A percentile compares a stretch with the other conserved stretches of the same genome.
These are phyloP conservation scores for Crypturellus tataupa DNA, from an alignment of 2,797 vertebrate genomes.

Conservation along the genomic window DNA sequence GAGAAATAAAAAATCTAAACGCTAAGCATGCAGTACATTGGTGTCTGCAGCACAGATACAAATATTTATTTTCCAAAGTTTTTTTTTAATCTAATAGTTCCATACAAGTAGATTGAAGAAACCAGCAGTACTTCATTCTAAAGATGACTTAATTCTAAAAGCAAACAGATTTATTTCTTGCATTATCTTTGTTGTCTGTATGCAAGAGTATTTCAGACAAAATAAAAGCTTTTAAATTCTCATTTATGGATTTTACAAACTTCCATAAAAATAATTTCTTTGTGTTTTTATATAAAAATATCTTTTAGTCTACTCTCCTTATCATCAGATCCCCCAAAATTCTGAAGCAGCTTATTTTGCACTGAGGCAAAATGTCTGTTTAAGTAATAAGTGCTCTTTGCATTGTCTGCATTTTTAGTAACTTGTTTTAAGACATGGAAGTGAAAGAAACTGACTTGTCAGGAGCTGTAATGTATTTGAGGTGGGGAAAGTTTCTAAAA, in stretches of 20 bases:
- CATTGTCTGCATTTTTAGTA: background rate
- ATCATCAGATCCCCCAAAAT: background rate
- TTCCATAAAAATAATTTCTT: background rate
- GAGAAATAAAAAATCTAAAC: background rate
- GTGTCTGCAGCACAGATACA: background rate
- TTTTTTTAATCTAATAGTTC: background rate
- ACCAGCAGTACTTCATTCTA: background rate
- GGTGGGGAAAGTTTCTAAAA: background rate
- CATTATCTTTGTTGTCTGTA: background rate
- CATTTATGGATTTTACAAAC: background rate
- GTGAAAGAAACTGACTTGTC: background rate
- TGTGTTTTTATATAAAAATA: background rate
- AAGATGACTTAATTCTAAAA: background rate
- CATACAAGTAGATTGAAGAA: background rate
- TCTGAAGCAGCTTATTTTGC: background rate
- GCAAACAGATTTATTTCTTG: background rate
- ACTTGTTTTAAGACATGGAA: slow-evolving; percentile 8
- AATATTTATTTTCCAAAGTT: background rate
- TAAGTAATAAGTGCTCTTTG: background rate
- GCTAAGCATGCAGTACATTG: background rate
- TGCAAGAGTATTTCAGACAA: background rate
- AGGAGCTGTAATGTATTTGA: background rate
- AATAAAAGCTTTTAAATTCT: background rate
- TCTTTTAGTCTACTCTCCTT: background rate
- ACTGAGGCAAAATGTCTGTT: background rate